These are phyloP conservation scores for Myiozetetes cayanensis DNA, from an alignment of 2,113 vertebrate species.

Conservation along the genomic window DNA sequence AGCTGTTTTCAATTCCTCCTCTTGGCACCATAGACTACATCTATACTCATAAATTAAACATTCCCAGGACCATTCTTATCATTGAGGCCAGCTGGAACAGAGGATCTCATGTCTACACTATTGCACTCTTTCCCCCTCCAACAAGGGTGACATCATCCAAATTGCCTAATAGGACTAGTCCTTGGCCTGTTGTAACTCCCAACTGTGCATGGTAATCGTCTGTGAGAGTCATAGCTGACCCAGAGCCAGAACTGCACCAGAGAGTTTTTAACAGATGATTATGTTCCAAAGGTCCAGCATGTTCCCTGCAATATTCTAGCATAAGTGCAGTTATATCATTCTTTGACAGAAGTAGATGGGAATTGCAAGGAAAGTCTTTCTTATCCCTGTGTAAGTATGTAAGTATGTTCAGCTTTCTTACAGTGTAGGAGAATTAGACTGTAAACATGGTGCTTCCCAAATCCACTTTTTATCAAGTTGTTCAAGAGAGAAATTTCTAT, in stretches of 20 bases:
- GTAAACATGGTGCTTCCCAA: neutral
- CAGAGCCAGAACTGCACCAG: neutral
- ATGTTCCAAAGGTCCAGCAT: neutral
- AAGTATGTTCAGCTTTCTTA: neutral
- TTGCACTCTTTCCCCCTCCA: neutral
- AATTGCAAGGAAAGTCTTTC: neutral
- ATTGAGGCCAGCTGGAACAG: conserved; percentile 30
- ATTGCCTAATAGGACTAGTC: neutral
- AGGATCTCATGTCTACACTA: neutral
- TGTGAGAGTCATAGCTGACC: neutral
- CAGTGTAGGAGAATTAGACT: neutral
- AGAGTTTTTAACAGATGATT: neutral
- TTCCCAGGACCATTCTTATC: neutral
- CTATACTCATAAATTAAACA: conserved; percentile 46
- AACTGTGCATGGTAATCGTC: neutral
- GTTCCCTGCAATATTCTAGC: neutral
- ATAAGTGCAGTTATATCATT: neutral
- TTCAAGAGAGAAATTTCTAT: neutral
- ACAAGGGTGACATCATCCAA: conserved; percentile 1
- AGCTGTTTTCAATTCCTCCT: conserved; percentile 22
- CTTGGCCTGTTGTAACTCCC: neutral
- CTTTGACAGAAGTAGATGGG: neutral
- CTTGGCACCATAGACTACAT: neutral
- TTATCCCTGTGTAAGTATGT: neutral
- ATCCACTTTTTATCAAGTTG: neutral